phyloP scores from a whole-genome alignment of 2,888 invertebrate genomes.

The Nymphalis c-album region DNA sequence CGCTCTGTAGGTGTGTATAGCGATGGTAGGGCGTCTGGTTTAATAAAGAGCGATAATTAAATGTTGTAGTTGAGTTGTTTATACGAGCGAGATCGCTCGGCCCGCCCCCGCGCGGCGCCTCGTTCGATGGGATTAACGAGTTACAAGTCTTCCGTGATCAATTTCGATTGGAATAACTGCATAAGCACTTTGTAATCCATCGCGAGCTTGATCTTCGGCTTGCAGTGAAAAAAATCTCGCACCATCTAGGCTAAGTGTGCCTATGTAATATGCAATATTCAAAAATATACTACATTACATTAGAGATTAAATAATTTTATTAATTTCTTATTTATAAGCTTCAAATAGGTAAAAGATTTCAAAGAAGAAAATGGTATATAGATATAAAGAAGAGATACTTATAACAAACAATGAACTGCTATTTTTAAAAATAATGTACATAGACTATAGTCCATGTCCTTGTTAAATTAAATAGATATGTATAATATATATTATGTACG shows the following conservation, averaged over 20 bases:
- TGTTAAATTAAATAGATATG: no score
- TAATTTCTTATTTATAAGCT: no score
- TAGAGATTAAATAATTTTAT: no score
- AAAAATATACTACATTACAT: no score
- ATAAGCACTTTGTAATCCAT: conserved; percentile 15
- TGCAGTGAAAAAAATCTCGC: background rate
- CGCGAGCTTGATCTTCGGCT: conserved; percentile 5
- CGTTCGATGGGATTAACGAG: conserved; percentile 67
- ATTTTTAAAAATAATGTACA: no score
- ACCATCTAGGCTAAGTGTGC: background rate
- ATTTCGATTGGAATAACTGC: conserved; percentile 40
- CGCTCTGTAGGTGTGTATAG: conserved; percentile 59
- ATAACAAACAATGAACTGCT: no score
- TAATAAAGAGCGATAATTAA: conserved; percentile 80
- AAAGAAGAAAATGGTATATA: no score
- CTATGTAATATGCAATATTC: background rate
- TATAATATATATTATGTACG: no score
- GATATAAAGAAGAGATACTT: no score
- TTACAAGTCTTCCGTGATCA: conserved; percentile 39
- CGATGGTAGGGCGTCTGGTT: conserved; percentile 46
- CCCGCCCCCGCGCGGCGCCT: conserved; percentile 62
- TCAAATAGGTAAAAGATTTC: no score
- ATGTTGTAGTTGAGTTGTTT: conserved; percentile 78
- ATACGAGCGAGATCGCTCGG: conserved; percentile 60
- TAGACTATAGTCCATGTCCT: no score